Conservation (phyloP, 2,797 vertebrate species). For the Pangasius krempfi region DNA sequence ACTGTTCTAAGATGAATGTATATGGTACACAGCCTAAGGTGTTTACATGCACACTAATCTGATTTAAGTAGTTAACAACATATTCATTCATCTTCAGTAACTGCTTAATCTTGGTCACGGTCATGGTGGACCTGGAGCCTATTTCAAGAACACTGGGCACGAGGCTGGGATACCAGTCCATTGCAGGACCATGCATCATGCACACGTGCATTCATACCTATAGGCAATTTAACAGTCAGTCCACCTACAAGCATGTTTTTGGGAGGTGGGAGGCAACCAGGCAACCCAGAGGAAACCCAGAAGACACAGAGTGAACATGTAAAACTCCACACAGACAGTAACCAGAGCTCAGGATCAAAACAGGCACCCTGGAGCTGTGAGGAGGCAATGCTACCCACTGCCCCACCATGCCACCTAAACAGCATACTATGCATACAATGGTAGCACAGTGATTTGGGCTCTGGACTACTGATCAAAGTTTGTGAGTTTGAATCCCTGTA, state of each 20-base stretch:
- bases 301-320: no score
- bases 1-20: background rate
- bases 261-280: background rate
- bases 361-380: background rate
- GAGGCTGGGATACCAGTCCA: background rate
- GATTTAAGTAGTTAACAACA: background rate
- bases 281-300: background rate
- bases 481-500: background rate
- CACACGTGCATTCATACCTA: background rate
- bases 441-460: background rate
- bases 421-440: background rate
- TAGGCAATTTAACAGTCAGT: background rate
- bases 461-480: background rate
- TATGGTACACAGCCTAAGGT: background rate
- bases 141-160: background rate
- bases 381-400: background rate
- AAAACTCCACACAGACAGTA: background rate
- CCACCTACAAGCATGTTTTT: background rate
- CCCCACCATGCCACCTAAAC: background rate
- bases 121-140: background rate
- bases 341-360: background rate
- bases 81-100: background rate
- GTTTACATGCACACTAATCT: background rate
- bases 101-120: background rate
- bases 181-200: background rate